These are phyloP conservation scores for Dendropsophus ebraccatus DNA, from an alignment of 2,113 vertebrate genomes.

Conservation along the genomic window DNA sequence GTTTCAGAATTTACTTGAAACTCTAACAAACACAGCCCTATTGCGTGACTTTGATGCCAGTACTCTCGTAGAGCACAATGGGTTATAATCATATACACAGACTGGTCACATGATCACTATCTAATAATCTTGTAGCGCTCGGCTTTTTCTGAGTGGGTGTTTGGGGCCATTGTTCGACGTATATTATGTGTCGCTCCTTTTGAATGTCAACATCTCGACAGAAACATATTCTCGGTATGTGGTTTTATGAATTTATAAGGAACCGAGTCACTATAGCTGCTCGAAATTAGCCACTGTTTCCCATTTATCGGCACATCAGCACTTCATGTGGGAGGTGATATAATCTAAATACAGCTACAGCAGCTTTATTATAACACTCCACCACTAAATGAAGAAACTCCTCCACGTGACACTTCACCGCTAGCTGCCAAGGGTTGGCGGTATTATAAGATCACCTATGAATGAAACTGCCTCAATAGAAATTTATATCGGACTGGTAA, in stretches of 20 bases:
- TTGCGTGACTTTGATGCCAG: not conserved
- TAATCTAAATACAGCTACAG: slow-evolving; percentile 48
- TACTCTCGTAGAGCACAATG: not conserved
- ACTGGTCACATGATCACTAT: not conserved
- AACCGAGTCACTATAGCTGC: slow-evolving; percentile 13
- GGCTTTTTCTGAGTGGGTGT: slow-evolving; percentile 25
- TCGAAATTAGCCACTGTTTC: slow-evolving; percentile 40
- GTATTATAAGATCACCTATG: not conserved
- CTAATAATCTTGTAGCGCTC: not conserved
- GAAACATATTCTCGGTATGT: slow-evolving; percentile 11
- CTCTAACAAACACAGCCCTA: not conserved
- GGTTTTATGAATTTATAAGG: slow-evolving; percentile 13
- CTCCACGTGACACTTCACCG: not conserved
- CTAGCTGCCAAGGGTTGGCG: not conserved
- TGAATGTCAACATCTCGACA: not conserved
- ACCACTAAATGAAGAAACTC: slow-evolving; percentile 24
- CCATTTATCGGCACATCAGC: slow-evolving; percentile 41
- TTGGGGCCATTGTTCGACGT: slow-evolving; percentile 5
- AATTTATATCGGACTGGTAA: not conserved
- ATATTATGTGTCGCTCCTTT: slow-evolving; percentile 7
- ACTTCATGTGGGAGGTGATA: slow-evolving; percentile 54
- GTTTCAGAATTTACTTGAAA: not conserved
- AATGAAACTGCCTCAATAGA: not conserved
- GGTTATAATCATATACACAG: not conserved
- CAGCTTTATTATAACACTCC: slow-evolving; percentile 39